These are phyloP conservation scores for Dryobota labecula DNA, from an alignment of 2,888 invertebrate genomes.

Conservation along the genomic window DNA sequence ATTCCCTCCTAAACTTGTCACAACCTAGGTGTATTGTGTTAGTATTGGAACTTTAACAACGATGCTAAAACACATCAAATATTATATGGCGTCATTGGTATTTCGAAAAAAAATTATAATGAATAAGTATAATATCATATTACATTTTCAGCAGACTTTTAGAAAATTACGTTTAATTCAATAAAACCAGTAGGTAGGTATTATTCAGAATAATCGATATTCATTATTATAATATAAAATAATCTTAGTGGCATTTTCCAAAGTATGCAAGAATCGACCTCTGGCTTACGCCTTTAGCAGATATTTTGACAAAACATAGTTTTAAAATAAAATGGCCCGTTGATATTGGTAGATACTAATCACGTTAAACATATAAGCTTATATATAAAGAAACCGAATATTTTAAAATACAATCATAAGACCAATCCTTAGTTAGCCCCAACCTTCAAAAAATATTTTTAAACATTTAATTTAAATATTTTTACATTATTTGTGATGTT, in stretches of 20 bases:
- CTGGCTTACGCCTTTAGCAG: no score
- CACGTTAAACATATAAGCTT: background rate
- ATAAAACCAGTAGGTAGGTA: background rate
- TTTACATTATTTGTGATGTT: conserved; percentile 25
- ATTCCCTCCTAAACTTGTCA: conserved; percentile 8
- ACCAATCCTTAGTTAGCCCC: background rate
- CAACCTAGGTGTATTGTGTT: conserved; percentile 32
- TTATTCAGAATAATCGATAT: background rate
- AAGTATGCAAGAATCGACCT: background rate
- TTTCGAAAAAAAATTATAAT: conserved; percentile 19
- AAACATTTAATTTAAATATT: background rate
- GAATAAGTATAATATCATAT: conserved; percentile 7
- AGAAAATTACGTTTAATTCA: background rate
- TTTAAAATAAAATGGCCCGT: background rate
- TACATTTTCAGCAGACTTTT: background rate
- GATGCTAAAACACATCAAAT: conserved; percentile 67
- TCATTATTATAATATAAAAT: background rate
- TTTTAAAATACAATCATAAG: background rate
- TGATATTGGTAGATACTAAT: background rate
- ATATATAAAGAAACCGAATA: background rate
- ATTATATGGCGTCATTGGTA: conserved; percentile 17
- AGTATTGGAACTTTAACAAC: conserved; percentile 38
- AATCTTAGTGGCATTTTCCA: background rate
- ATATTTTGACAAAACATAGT: background rate
- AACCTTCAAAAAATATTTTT: background rate